phyloP scores from a whole-genome alignment of 2,888 invertebrate species.

The Phaonia tiefii region DNA sequence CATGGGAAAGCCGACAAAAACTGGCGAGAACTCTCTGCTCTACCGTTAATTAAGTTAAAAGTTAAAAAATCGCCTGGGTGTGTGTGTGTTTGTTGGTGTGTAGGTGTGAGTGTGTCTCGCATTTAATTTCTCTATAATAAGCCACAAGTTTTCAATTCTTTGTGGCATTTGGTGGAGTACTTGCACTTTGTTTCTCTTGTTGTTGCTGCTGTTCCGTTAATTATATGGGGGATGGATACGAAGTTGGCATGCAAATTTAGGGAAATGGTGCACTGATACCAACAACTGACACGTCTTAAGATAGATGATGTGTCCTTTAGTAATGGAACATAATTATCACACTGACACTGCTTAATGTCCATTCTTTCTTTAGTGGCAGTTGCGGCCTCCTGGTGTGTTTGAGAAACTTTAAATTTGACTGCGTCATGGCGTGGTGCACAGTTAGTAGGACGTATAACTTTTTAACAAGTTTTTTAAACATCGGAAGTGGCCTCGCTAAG shows the following conservation, averaged over 20 bases:
- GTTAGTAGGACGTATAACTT: slow-evolving; percentile 43
- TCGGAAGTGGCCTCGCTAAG: slow-evolving; percentile 61
- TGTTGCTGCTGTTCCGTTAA: slow-evolving; percentile 8
- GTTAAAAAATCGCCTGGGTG: slow-evolving; percentile 11
- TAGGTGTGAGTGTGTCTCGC: slow-evolving; percentile 32
- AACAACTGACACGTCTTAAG: too few relatives aligned
- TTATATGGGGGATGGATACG: background rate
- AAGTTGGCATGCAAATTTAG: background rate
- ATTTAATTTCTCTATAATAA: slow-evolving; percentile 56
- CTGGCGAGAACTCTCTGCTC: slow-evolving; percentile 47
- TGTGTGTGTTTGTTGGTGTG: too few relatives aligned
- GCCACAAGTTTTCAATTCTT: slow-evolving; percentile 63
- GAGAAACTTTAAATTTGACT: slow-evolving; percentile 42
- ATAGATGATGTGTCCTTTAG: too few relatives aligned
- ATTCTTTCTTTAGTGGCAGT: slow-evolving; percentile 6
- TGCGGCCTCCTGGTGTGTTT: slow-evolving; percentile 47
- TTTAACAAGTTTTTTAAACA: slow-evolving; percentile 61
- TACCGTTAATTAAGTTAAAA: slow-evolving; percentile 58
- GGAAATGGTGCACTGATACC: too few relatives aligned
- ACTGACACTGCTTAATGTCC: slow-evolving; percentile 3
- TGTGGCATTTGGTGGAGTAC: slow-evolving; percentile 59
- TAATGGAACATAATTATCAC: too few relatives aligned
- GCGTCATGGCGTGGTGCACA: slow-evolving; percentile 35
- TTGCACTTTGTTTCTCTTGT: slow-evolving; percentile 5
- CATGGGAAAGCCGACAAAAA: slow-evolving; percentile 23